phyloP scores from a whole-genome alignment of 2,113 vertebrate genomes.

The Aplodontia rufa region DNA sequence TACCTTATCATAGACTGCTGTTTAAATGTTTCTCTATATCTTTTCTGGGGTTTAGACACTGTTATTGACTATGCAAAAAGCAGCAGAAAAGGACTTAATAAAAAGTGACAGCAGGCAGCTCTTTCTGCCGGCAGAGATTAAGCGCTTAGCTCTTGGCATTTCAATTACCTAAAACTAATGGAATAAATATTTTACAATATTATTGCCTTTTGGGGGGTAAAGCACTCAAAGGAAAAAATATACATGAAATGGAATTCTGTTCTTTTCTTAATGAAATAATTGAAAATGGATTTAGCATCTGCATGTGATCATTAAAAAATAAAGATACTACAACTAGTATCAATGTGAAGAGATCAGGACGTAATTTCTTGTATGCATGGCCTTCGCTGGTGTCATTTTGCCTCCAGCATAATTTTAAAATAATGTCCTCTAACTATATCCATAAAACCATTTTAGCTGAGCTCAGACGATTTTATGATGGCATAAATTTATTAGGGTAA shows the following conservation, averaged over 20 bases:
- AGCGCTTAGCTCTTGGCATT: slow-evolving; percentile 86
- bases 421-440: slow-evolving; percentile 69
- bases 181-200: slow-evolving; percentile 87
- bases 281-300: slow-evolving; percentile 78
- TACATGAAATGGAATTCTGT: slow-evolving; percentile 74
- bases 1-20: slow-evolving; percentile 84
- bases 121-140: slow-evolving; percentile 87
- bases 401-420: slow-evolving; percentile 76
- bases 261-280: slow-evolving; percentile 81
- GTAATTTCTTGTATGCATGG: slow-evolving; percentile 73
- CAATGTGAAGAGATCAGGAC: slow-evolving; percentile 45
- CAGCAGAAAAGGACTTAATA: slow-evolving; percentile 87
- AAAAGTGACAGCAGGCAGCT: slow-evolving; percentile 89
- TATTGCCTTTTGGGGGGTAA: slow-evolving; percentile 82
- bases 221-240: slow-evolving; percentile 77
- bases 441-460: slow-evolving; percentile 82
- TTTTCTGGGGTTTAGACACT: slow-evolving; percentile 84
- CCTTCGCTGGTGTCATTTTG: slow-evolving; percentile 70
- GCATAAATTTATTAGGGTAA: slow-evolving; percentile 75
- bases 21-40: slow-evolving; percentile 85
- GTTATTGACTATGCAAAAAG: slow-evolving; percentile 86
- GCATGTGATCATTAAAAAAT: slow-evolving; percentile 63
- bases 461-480: slow-evolving; percentile 74
- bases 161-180: slow-evolving; percentile 89
- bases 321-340: slow-evolving; percentile 28